Evolutionary conservation across 2,888 invertebrate species (phyloP).

Genomic region (Spatulosminthurus flaviceps): DNA sequence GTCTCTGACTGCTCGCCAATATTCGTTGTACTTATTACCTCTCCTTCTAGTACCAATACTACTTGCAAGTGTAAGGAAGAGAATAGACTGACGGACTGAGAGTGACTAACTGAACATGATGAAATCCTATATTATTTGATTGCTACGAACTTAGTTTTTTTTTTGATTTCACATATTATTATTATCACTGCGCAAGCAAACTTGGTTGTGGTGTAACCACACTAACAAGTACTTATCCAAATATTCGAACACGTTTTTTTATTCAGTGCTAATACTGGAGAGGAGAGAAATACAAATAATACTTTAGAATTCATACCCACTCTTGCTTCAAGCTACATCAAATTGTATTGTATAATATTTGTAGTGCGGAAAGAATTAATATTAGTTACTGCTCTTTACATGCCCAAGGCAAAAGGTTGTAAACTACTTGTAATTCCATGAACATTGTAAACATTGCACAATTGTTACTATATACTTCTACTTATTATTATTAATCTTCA

Average conservation of each 20-base stretch:
- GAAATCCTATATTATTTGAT: background rate
- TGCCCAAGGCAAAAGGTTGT: too few relatives aligned
- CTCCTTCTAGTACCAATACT: background rate
- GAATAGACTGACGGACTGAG: background rate
- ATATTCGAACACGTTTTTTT: background rate
- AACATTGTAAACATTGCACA: too few relatives aligned
- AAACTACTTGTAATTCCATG: too few relatives aligned
- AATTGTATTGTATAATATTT: too few relatives aligned
- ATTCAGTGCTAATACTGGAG: background rate
- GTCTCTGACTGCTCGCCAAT: constrained; percentile 5
- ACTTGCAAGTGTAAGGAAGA: background rate
- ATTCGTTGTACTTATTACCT: background rate
- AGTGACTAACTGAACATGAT: background rate
- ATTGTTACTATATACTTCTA: too few relatives aligned
- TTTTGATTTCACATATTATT: background rate
- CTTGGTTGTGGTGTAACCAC: background rate
- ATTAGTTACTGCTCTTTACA: too few relatives aligned
- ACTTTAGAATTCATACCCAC: too few relatives aligned
- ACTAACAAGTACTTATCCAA: background rate
- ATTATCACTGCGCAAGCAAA: background rate
- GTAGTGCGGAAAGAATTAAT: too few relatives aligned
- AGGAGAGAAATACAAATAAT: background rate
- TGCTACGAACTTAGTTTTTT: background rate
- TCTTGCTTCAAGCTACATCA: too few relatives aligned
- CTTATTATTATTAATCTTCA: too few relatives aligned